Evolutionary conservation across 1,140 invertebrate genomes (phyloP).

Genomic region (Theocolax elegans): DNA sequence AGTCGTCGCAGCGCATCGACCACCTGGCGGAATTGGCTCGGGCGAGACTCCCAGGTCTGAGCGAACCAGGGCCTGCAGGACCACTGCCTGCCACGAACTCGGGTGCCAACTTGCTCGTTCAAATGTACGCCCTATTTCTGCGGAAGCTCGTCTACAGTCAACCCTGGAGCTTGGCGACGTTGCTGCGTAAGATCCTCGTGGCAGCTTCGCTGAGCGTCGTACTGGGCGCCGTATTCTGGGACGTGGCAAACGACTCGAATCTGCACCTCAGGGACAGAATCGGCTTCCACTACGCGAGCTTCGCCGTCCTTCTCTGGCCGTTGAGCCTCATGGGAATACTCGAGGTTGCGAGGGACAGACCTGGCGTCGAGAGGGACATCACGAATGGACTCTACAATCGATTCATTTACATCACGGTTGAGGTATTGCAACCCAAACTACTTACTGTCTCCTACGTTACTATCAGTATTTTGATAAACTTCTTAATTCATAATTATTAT

Average conservation of each 20-base stretch:
- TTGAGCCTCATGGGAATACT: slow-evolving; percentile 75
- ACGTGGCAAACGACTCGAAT: slow-evolving; percentile 79
- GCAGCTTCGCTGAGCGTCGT: slow-evolving; percentile 84
- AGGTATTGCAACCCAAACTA: slow-evolving; percentile 70
- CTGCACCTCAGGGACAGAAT: slow-evolving; percentile 79
- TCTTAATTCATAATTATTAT: too few species aligned
- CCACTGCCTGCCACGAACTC: slow-evolving; percentile 75
- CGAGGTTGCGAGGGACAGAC: slow-evolving; percentile 76
- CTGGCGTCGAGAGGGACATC: slow-evolving; percentile 82
- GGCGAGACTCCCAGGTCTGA: slow-evolving; percentile 70
- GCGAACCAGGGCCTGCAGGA: slow-evolving; percentile 82
- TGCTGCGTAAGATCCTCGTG: slow-evolving; percentile 80
- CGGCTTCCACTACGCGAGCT: slow-evolving; percentile 86
- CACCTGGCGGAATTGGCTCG: slow-evolving; percentile 86
- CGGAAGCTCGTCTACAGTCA: slow-evolving; percentile 83
- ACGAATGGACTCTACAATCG: slow-evolving; percentile 82
- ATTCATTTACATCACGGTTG: slow-evolving; percentile 80
- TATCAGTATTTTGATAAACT: too few species aligned
- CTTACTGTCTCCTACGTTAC: too few species aligned
- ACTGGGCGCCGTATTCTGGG: slow-evolving; percentile 90
- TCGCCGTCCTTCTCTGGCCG: slow-evolving; percentile 82
- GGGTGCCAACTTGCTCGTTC: slow-evolving; percentile 71
- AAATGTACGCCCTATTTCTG: slow-evolving; percentile 76
- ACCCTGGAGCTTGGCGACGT: slow-evolving; percentile 83
- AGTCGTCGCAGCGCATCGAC: slow-evolving; percentile 92